Conservation (phyloP, 1,140 invertebrate species). For the Pogonomyrmex barbatus region DNA sequence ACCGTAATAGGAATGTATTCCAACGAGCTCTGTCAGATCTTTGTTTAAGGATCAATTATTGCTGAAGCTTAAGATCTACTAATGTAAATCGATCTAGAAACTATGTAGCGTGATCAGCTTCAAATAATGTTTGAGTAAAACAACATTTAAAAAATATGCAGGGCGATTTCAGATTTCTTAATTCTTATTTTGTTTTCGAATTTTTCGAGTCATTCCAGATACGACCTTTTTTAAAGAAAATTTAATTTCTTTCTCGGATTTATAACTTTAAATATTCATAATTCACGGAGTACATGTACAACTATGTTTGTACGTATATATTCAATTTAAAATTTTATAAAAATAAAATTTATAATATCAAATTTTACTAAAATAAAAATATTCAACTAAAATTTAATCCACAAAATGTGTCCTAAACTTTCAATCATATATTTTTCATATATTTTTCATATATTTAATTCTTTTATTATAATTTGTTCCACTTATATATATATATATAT, state of each 20-base stretch:
- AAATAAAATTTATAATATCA: not conserved
- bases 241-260: not conserved
- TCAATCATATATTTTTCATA: not conserved
- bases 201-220: not conserved
- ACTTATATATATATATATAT: not conserved
- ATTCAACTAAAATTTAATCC: not conserved
- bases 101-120: not conserved
- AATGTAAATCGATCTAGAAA: not conserved
- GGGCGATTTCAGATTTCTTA: not conserved
- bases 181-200: not conserved
- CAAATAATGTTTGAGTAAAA: not conserved
- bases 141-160: not conserved
- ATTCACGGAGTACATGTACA: not conserved
- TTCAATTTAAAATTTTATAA: not conserved
- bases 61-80: constrained; percentile 8
- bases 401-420: not conserved
- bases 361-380: not conserved
- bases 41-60: constrained; percentile 48
- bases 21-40: constrained; percentile 55
- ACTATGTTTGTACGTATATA: not conserved
- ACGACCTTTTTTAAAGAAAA: not conserved
- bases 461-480: not conserved
- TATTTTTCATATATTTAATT: not conserved
- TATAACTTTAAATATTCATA: not conserved
- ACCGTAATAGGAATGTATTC: constrained; percentile 45